phyloP scores from a whole-genome alignment of 2,888 invertebrate species.

The Crematogaster levior region DNA sequence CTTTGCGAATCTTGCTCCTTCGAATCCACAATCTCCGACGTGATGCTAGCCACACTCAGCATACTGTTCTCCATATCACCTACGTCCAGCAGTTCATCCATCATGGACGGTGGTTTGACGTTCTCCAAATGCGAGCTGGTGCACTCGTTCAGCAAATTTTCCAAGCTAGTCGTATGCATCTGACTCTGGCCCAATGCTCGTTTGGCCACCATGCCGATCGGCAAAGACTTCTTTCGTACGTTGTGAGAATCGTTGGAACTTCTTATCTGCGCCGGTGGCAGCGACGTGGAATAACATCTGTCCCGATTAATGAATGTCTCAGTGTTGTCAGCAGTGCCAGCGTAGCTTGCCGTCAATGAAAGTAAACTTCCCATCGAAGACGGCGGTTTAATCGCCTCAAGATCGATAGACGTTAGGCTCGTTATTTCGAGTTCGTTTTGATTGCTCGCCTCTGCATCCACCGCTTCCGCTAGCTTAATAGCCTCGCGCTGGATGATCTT shows the following conservation, averaged over 20 bases:
- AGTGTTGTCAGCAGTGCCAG: constrained; percentile 73
- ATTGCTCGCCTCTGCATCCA: constrained; percentile 85
- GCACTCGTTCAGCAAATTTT: constrained; percentile 88
- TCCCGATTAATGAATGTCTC: constrained; percentile 72
- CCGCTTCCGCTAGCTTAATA: constrained; percentile 89
- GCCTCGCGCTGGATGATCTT: constrained; percentile 92
- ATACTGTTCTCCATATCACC: constrained; percentile 93
- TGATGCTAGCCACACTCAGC: constrained; percentile 94
- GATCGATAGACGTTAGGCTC: constrained; percentile 88
- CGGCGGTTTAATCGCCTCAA: constrained; percentile 92
- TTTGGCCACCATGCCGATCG: constrained; percentile 90
- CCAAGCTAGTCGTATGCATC: constrained; percentile 87
- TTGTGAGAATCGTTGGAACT: constrained; percentile 62
- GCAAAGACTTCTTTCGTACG: constrained; percentile 89
- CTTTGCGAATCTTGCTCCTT: constrained; percentile 85
- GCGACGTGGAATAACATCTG: constrained; percentile 76
- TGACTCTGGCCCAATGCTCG: constrained; percentile 89
- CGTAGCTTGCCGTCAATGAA: constrained; percentile 87
- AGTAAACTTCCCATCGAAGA: constrained; percentile 91
- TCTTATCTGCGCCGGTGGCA: constrained; percentile 73
- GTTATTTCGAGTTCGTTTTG: constrained; percentile 73
- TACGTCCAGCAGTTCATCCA: constrained; percentile 88
- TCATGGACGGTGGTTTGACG: constrained; percentile 93
- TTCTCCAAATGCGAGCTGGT: constrained; percentile 91
- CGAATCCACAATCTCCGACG: constrained; percentile 91